Percentiles rank a stretch among this genome's conserved stretches.
Conservation (phyloP, 2,797 vertebrate genomes). For the Heliangelus exortis region DNA sequence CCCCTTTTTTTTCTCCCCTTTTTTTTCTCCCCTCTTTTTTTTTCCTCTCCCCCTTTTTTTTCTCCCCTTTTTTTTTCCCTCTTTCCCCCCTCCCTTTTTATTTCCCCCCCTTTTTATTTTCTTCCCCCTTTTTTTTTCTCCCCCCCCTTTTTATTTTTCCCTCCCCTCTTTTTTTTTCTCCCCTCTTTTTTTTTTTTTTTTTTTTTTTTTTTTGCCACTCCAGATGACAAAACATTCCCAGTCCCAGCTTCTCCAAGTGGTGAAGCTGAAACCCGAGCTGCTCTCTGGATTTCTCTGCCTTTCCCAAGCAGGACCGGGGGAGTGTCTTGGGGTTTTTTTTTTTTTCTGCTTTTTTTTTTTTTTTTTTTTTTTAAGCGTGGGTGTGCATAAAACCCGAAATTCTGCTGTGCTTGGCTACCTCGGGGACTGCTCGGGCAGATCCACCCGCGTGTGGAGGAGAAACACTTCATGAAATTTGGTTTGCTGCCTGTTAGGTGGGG, state of each 20-base stretch:
- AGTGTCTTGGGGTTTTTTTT: constrained; percentile 27
- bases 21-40: too few relatives aligned
- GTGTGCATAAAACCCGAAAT: constrained; percentile 50
- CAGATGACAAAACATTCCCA: background rate
- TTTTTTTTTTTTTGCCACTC: too few relatives aligned
- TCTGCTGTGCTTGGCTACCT: constrained; percentile 62
- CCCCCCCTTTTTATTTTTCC: too few relatives aligned
- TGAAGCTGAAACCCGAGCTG: background rate
- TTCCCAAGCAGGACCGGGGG: constrained; percentile 24
- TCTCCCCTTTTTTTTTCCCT: too few relatives aligned
- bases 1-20: too few relatives aligned
- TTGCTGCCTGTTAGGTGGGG: background rate
- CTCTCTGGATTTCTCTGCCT: background rate
- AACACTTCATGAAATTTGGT: background rate
- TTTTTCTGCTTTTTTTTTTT: too few relatives aligned
- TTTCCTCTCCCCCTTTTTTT: too few relatives aligned
- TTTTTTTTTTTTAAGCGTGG: background rate
- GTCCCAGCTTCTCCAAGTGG: background rate
- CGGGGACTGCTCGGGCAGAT: constrained; percentile 53
- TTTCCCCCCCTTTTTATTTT: too few relatives aligned
- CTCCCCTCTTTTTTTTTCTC: too few relatives aligned
- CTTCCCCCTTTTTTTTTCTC: too few relatives aligned
- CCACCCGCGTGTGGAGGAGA: constrained; percentile 46
- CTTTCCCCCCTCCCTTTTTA: too few relatives aligned
- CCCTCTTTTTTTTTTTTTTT: too few relatives aligned